Evolutionary conservation across 1,140 invertebrate genomes (phyloP).

Genomic region (Lutraria rhynchaena): DNA sequence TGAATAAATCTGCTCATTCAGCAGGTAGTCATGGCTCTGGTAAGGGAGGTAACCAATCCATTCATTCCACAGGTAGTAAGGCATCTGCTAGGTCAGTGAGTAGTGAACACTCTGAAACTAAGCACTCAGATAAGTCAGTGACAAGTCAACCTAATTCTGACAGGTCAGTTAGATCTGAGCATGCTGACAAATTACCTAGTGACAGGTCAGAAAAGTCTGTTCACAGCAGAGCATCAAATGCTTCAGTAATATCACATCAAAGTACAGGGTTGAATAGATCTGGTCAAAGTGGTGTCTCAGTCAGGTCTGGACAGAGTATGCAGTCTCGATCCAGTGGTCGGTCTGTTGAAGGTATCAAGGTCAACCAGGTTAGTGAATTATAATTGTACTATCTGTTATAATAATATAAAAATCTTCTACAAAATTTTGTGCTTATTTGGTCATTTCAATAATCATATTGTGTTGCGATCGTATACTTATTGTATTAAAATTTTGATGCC

Average conservation of each 20-base stretch:
- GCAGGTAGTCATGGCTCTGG: conserved; percentile 33
- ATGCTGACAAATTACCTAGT: neutral
- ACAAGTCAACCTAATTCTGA: neutral
- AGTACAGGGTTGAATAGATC: neutral
- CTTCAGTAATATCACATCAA: neutral
- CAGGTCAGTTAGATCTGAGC: neutral
- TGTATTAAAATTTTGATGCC: no score
- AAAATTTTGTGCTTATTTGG: no score
- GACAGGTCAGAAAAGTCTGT: neutral
- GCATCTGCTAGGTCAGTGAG: neutral
- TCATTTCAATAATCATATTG: no score
- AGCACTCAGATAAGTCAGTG: no score
- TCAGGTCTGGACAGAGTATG: neutral
- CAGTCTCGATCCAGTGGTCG: conserved; percentile 25
- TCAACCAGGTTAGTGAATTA: conserved; percentile 12
- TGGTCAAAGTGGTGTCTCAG: neutral
- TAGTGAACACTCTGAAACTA: conserved; percentile 2
- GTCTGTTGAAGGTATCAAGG: conserved; percentile 12
- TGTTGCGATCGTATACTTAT: no score
- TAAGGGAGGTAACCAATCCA: neutral
- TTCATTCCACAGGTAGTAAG: conserved; percentile 24
- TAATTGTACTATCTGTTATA: no score
- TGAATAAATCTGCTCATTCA: conserved; percentile 51
- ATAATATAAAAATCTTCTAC: no score
- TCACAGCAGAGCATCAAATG: neutral